Base-by-base conservation (phyloP, 1,140 invertebrate species). In the Magallana angulata region DNA sequence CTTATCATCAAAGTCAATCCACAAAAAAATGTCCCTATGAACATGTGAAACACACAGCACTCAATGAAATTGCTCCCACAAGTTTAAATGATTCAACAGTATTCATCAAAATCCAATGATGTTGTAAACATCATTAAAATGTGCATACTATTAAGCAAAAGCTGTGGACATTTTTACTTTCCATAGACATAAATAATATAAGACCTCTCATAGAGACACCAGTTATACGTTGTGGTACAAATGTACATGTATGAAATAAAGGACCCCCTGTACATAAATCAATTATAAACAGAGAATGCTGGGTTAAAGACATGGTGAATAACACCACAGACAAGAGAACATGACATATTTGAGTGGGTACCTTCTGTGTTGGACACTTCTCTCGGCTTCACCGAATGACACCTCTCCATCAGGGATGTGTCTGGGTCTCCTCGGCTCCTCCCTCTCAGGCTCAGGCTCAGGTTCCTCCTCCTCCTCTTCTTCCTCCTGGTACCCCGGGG, bases 361-460 rank as follows among this genome's bases (percentile, higher is more conserved):
- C 84, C 88, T 60, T 30, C 84, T 60, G 59, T 86, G 89, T 36
- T 90, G 81, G 18, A 89, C 71, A 82, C 90, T 87, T 64, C 91
- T 92, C 87, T 95, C 94, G n/a, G 94, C 94, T 95, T 96, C 89
- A 91, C 96, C 96, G 94, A 96, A 89, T 94, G 94, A 94, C 16
- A 95, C 94, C 91, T 96, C 95, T 16, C 94, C 95, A 86, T 96
- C 96, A 60, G 95, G 94, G 89, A 95, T 96, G 86, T 93, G 92
- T 68, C 89, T 86, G 12, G 92, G 91, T 30, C 60, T 60, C 58
- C 64, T 81, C 56, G 18, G 24, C 81, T 85, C 36, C 84, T 76
- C 18, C 18, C 11, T 30, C 36, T 68, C 62, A 0, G 36, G 36
- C 14, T 81, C 57, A 57, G 76, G 36, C 85, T 84, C 24, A 84